These are phyloP conservation scores for Rhamphomyia laevipes DNA, from an alignment of 2,888 invertebrate genomes.

Conservation along the genomic window DNA sequence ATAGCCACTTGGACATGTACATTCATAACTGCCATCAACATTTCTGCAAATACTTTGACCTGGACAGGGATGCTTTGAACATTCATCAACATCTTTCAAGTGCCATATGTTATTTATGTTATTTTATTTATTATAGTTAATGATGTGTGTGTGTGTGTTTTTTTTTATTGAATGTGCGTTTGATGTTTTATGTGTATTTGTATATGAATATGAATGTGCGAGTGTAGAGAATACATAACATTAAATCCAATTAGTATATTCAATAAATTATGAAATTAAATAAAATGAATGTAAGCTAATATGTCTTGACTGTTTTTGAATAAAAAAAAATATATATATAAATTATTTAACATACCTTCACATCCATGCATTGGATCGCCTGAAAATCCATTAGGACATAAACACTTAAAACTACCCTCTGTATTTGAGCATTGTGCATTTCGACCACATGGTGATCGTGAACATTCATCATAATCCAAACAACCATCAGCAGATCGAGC, in stretches of 20 bases:
- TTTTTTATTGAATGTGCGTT: neutral
- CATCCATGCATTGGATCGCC: conserved; percentile 68
- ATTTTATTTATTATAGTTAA: conserved; percentile 4
- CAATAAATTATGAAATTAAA: too few relatives aligned
- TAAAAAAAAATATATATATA: too few relatives aligned
- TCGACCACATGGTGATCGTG: conserved; percentile 62
- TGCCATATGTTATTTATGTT: too few relatives aligned
- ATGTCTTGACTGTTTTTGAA: neutral
- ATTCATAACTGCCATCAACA: conserved; percentile 61
- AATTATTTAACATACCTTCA: conserved; percentile 46
- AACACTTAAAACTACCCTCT: conserved; percentile 66
- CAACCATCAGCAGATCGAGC: conserved; percentile 57
- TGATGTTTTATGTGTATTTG: neutral
- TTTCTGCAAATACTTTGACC: conserved; percentile 60
- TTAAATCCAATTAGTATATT: too few relatives aligned
- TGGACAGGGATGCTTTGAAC: conserved; percentile 55
- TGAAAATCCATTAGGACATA: conserved; percentile 70
- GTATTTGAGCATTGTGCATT: conserved; percentile 69
- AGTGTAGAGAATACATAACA: neutral
- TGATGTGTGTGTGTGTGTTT: neutral
- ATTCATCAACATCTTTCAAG: conserved; percentile 55
- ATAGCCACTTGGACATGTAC: conserved; percentile 61
- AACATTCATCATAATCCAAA: conserved; percentile 63
- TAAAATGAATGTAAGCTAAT: too few relatives aligned
- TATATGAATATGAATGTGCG: neutral